These are phyloP conservation scores for Telmatherina bonti DNA, from an alignment of 2,797 vertebrate species.

Conservation along the genomic window DNA sequence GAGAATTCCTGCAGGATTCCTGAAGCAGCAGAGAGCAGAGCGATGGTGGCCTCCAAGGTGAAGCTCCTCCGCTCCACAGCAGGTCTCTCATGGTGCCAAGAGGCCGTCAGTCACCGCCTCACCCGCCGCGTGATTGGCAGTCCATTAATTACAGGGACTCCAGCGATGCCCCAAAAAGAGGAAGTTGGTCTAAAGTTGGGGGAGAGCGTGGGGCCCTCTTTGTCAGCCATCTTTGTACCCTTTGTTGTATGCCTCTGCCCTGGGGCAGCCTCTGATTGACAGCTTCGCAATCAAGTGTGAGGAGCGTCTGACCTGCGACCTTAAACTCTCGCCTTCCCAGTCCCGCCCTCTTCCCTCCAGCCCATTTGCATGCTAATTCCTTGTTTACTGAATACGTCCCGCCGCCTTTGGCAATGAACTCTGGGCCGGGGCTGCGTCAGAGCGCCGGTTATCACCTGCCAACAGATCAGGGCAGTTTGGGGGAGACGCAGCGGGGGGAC, in stretches of 20 bases:
- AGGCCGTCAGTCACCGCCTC: conserved; percentile 65
- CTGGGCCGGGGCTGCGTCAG: conserved; percentile 63
- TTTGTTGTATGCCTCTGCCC: conserved; percentile 77
- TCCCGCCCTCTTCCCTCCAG: conserved; percentile 77
- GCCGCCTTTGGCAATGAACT: conserved; percentile 82
- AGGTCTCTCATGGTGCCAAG: conserved; percentile 50
- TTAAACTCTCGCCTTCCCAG: conserved; percentile 76
- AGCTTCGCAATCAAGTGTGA: conserved; percentile 83
- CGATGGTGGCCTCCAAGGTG: conserved; percentile 53
- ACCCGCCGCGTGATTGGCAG: conserved; percentile 78
- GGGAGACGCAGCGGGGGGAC: conserved; percentile 31
- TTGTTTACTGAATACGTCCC: conserved; percentile 84
- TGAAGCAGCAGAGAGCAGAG: conserved; percentile 16
- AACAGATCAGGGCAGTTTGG: conserved; percentile 48
- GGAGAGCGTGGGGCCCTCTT: conserved; percentile 67
- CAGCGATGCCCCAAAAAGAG: conserved; percentile 65
- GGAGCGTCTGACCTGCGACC: conserved; percentile 82
- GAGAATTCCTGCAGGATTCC: conserved; percentile 46
- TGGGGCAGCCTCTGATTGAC: conserved; percentile 78
- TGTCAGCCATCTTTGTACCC: conserved; percentile 84
- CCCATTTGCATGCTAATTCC: conserved; percentile 89
- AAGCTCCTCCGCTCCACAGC: conserved; percentile 57
- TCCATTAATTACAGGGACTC: conserved; percentile 71
- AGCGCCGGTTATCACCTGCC: conserved; percentile 78
- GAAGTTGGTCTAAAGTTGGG: conserved; percentile 78